Base-by-base conservation (phyloP, 2,888 invertebrate species). In the Athalia cordata region DNA sequence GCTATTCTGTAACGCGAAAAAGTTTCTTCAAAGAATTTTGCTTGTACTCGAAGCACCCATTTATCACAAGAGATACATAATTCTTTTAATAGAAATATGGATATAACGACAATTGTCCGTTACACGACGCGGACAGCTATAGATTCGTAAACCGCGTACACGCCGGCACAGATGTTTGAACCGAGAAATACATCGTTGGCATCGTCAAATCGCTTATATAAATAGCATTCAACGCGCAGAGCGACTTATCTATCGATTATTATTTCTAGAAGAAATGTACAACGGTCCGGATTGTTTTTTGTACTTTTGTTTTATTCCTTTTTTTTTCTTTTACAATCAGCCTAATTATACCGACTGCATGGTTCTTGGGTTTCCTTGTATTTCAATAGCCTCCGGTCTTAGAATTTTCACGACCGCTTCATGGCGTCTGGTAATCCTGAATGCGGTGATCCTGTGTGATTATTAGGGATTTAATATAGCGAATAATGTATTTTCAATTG, bases 401-500 rank as follows among this genome's bases (percentile, higher is more conserved):
- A 68, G 55, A 47, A 78, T 78, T 11, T 49, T 66, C 29, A 8
- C 15, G 59, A 50, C 79, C 79, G 65, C 77, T 76, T 80, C 65
- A 77, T 61, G 11, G 43, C 57, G 64, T 77, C 66, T 62, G 75
- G 68, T 43, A 80, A 77, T 80, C 80, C 78, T 57, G 29, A 29
- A 29, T 2, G 29, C 29, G 29, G 29, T 29, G 29, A 29, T 2
- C 29, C 29, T 29, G 29, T 29, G 29, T 29, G 29, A 29, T 29
- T 29, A 29, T 29, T 29, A 29, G 2, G 29, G 2, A 29, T 29
- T 57, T 70, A 47, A 50, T 15, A 72, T 9, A 59, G 45, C 43
- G 45, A 65, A 65, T 65, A 15, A 65, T n/a, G 4, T 9, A 65
- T 65, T 65, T 65, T 65, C 7, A 45, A 65, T 45, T 43, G 4